phyloP scores from a whole-genome alignment of 2,113 vertebrate genomes.

The Genyomyrus donnyi region DNA sequence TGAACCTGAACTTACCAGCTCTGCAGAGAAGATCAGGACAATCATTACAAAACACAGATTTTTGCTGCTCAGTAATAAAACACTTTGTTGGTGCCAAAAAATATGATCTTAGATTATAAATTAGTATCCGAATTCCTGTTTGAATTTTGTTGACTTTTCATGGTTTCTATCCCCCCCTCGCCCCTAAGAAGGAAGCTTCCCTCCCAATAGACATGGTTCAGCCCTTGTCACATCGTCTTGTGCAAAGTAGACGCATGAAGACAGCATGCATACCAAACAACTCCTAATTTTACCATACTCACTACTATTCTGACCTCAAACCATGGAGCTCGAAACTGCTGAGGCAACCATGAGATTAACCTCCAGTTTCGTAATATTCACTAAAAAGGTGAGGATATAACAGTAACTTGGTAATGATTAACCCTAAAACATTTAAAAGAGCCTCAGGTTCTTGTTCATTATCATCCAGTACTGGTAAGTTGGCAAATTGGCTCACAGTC shows the following conservation, averaged over 20 bases:
- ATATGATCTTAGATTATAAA: background rate
- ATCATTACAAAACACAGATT: background rate
- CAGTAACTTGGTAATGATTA: background rate
- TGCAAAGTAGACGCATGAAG: background rate
- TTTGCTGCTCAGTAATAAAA: background rate
- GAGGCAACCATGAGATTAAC: background rate
- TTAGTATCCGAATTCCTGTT: background rate
- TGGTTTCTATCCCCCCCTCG: background rate
- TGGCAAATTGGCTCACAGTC: background rate
- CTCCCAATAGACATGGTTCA: background rate
- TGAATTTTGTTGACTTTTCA: background rate
- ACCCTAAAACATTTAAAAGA: background rate
- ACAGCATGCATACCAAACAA: background rate
- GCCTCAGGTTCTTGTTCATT: background rate
- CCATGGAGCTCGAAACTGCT: background rate
- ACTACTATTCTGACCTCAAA: background rate
- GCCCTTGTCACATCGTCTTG: background rate
- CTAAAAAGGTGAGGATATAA: constrained; percentile 9
- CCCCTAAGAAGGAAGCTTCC: background rate
- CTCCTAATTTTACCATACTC: background rate
- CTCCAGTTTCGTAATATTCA: background rate
- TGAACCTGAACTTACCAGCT: background rate
- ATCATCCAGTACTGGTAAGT: background rate
- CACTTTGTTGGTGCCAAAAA: background rate
- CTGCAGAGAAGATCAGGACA: background rate